Evolutionary conservation across 1,140 invertebrate species (phyloP).

Genomic region (Cyphomyrmex costatus): DNA sequence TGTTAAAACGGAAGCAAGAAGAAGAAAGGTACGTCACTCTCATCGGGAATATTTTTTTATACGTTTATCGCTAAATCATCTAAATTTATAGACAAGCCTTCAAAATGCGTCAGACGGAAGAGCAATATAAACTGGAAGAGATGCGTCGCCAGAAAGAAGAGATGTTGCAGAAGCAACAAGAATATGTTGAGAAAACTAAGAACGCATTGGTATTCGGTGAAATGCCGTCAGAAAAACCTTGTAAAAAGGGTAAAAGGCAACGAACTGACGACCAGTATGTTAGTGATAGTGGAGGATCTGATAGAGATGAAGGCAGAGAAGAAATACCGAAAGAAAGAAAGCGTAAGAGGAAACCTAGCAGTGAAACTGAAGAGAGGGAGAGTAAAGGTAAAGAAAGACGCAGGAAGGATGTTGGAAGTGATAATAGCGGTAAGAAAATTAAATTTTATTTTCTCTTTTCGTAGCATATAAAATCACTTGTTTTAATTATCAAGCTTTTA

Average conservation of each 20-base stretch:
- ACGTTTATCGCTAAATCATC: slow-evolving; percentile 27
- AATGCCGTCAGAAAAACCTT: slow-evolving; percentile 90
- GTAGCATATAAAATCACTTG: background rate
- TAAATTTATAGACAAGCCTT: slow-evolving; percentile 88
- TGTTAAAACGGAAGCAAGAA: slow-evolving; percentile 95
- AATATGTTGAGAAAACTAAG: slow-evolving; percentile 98
- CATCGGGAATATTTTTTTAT: slow-evolving; percentile 5
- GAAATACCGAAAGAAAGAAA: slow-evolving; percentile 86
- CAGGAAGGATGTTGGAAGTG: slow-evolving; percentile 79
- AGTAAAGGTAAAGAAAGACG: slow-evolving; percentile 80
- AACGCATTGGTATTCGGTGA: slow-evolving; percentile 94
- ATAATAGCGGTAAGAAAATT: slow-evolving; percentile 85
- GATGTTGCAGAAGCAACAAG: slow-evolving; percentile 95
- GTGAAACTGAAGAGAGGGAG: slow-evolving; percentile 81
- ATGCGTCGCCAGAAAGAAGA: slow-evolving; percentile 92
- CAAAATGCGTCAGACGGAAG: slow-evolving; percentile 91
- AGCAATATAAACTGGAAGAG: slow-evolving; percentile 91
- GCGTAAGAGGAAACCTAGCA: slow-evolving; percentile 83
- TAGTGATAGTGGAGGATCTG: slow-evolving; percentile 90
- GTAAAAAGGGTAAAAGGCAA: slow-evolving; percentile 87
- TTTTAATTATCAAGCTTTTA: background rate
- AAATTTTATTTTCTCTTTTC: slow-evolving; percentile 71
- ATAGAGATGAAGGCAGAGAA: slow-evolving; percentile 85
- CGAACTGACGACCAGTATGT: slow-evolving; percentile 90
- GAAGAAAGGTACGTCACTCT: slow-evolving; percentile 91